These are phyloP conservation scores for Cheilosia vulpina DNA, from an alignment of 2,888 invertebrate genomes.

Conservation along the genomic window DNA sequence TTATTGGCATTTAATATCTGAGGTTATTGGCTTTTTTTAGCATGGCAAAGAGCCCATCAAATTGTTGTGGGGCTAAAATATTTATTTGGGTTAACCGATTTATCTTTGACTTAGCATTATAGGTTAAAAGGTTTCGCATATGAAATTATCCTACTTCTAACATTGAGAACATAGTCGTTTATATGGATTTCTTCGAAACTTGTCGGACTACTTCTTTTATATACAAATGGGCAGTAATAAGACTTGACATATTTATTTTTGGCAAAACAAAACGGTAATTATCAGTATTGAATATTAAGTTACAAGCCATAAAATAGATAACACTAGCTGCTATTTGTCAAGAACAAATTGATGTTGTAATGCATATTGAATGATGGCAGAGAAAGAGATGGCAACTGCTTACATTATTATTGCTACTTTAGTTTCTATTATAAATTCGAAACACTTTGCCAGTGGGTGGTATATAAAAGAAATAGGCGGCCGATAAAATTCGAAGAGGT, in stretches of 20 bases:
- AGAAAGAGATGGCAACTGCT: no score
- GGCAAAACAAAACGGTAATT: neutral
- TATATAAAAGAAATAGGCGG: no score
- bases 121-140: neutral
- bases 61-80: slow-evolving; percentile 40
- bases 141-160: neutral
- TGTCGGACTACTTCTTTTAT: neutral
- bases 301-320: no score
- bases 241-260: no score
- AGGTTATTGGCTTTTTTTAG: slow-evolving; percentile 63
- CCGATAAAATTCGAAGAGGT: no score
- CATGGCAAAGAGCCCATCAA: neutral
- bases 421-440: no score
- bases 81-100: slow-evolving; percentile 69
- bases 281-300: no score
- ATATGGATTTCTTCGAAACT: neutral
- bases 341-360: no score
- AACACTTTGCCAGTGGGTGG: no score
- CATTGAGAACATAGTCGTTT: neutral
- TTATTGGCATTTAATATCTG: neutral
- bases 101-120: slow-evolving; percentile 33
- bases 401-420: no score
- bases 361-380: no score
- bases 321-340: no score
- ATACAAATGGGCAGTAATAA: neutral